Base-by-base conservation (phyloP, 2,113 vertebrate species). In the Eclectus roratus region DNA sequence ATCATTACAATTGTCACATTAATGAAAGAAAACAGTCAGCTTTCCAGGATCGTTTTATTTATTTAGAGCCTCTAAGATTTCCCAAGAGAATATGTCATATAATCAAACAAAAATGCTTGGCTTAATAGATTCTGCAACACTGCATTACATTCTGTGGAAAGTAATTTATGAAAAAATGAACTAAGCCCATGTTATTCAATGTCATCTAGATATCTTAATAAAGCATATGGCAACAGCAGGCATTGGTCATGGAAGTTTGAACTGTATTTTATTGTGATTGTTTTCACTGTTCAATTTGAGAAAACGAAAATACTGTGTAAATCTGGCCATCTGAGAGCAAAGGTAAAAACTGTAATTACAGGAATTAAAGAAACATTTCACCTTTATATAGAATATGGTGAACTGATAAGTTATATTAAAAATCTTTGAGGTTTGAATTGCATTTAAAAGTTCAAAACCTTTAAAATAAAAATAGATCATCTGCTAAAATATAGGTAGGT, bases 21-120 rank as follows among this genome's bases (percentile, higher is more conserved):
- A 93, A 25, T 61, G 44, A 89, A 91, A 89, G 39, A 68, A 86
- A 93, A 43, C 44, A 80, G 43, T 46, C 72, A 84, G 46, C 53
- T 87, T 96, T 95, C 77, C 41, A 86, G 53, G 20, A 80, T 58
- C 37, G 63, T 91, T 94, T 91, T 77, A 74, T 90, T 96, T 90
- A 70, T 87, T 95, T 88, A 91, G 13, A 61, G 9, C 41, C 17
- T 87, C 46, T 70, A 89, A 88, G 74, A 81, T 83, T 79, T 93
- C 80, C 47, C 70, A 73, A 47, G 64, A 94, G 80, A 90, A 37
- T 64, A 52, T 88, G 43, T 89, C 49, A 91, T 35, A 66, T 50
- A 87, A 90, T 85, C 71, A 93, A 92, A 85, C 17, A 77, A 87
- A 96, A 95, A 82, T 73, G 10, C 65, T 87, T 80, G 49, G 35